Conservation (phyloP, 1,140 invertebrate genomes). For the Rhynchophorus ferrugineus region DNA sequence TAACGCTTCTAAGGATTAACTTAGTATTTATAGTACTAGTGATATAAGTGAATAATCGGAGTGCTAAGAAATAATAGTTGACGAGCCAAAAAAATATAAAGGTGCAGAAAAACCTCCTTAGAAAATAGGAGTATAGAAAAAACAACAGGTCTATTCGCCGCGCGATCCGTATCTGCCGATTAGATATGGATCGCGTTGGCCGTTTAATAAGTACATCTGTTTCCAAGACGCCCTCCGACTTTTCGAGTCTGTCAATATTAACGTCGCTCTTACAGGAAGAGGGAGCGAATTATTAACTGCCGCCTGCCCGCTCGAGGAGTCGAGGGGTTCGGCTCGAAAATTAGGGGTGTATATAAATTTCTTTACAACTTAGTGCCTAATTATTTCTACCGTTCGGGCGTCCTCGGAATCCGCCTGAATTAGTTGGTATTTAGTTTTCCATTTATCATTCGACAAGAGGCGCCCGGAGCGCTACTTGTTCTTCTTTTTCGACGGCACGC, state of each 20-base stretch:
- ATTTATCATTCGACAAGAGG: background rate
- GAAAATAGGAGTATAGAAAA: too few relatives aligned
- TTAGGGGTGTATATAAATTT: slow-evolving; percentile 15
- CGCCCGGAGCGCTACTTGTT: too few relatives aligned
- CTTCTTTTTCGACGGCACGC: too few relatives aligned
- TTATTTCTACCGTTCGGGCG: slow-evolving; percentile 7
- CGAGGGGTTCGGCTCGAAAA: background rate
- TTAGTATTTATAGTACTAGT: too few relatives aligned
- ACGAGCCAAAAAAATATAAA: too few relatives aligned
- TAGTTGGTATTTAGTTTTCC: background rate
- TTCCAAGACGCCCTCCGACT: background rate
- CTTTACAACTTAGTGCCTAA: slow-evolving; percentile 10
- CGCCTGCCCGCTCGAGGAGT: slow-evolving; percentile 4
- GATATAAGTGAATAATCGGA: too few relatives aligned
- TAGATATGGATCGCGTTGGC: background rate
- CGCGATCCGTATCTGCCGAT: background rate
- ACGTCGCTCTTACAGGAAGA: slow-evolving; percentile 13
- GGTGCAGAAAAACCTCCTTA: too few relatives aligned
- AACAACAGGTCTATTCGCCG: background rate
- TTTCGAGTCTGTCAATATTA: slow-evolving; percentile 9
- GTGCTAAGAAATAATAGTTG: too few relatives aligned
- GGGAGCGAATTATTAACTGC: slow-evolving; percentile 10
- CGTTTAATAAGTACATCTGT: slow-evolving; percentile 15
- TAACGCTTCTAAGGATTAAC: too few relatives aligned
- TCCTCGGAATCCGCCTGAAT: background rate